A percentile compares a stretch with the other conserved stretches of the same genome.
These are phyloP conservation scores for Dicranocentrus wangi DNA, from an alignment of 2,888 invertebrate species.

Conservation along the genomic window DNA sequence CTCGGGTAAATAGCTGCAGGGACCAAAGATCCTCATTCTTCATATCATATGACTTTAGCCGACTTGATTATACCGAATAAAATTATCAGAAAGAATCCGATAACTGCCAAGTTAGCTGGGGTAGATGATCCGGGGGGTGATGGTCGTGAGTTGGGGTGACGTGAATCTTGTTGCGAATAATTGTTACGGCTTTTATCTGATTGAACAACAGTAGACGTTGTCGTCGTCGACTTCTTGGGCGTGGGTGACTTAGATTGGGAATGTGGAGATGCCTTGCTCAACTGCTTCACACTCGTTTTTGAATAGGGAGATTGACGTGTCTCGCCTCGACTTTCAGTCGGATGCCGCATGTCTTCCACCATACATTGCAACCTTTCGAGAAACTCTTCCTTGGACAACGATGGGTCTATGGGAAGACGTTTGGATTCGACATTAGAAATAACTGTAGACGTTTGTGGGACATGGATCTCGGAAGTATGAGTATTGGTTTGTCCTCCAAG, in stretches of 20 bases:
- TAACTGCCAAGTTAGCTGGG: conserved; percentile 5
- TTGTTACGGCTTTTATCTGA: no score
- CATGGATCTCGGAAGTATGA: background rate
- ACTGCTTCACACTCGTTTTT: no score
- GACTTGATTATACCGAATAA: conserved; percentile 16
- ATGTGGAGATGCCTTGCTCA: no score
- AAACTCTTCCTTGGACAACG: conserved; percentile 33
- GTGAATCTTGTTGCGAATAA: no score
- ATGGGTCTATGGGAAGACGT: background rate
- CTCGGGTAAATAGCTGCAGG: background rate
- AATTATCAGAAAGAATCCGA: conserved; percentile 22
- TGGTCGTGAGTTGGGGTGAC: background rate
- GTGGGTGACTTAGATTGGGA: no score
- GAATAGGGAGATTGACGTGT: no score
- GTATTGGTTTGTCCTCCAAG: background rate
- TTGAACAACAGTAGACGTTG: no score
- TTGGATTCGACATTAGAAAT: background rate
- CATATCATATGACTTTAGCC: background rate
- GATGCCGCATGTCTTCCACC: background rate
- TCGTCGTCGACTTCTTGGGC: no score
- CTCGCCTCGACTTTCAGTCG: no score
- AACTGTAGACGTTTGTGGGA: background rate
- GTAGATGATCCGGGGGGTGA: background rate
- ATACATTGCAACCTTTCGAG: conserved; percentile 17
- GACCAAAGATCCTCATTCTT: background rate